Percentiles rank a stretch among this genome's conserved stretches.
Conservation (phyloP, 1,140 invertebrate species). For the Lepidotrigona ventralis region DNA sequence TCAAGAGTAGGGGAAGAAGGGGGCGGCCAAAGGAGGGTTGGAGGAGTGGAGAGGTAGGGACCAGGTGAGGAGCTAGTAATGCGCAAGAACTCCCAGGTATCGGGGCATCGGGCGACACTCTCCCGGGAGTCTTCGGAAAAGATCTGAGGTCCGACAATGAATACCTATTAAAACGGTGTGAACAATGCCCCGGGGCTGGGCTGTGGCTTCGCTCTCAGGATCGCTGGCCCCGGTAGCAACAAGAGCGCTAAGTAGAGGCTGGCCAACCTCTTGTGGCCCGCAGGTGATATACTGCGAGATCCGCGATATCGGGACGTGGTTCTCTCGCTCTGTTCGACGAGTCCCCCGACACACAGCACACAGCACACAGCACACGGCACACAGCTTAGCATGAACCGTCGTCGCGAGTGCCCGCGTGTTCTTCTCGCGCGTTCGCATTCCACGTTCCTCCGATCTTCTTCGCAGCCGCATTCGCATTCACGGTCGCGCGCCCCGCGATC, state of each 20-base stretch:
- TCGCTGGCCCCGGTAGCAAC: slow-evolving; percentile 56
- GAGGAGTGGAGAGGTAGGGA: neutral
- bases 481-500: slow-evolving; percentile 49
- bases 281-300: slow-evolving; percentile 77
- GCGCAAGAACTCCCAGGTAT: slow-evolving; percentile 56
- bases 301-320: slow-evolving; percentile 69
- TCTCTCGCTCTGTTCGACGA: slow-evolving; percentile 22
- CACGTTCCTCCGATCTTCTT: neutral
- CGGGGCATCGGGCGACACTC: slow-evolving; percentile 66
- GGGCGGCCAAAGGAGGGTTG: no score
- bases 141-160: slow-evolving; percentile 71
- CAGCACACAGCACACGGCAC: neutral
- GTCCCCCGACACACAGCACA: slow-evolving; percentile 22
- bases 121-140: slow-evolving; percentile 59
- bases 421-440: slow-evolving; percentile 15
- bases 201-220: slow-evolving; percentile 50
- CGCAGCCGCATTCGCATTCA: slow-evolving; percentile 24
- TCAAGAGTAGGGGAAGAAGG: no score
- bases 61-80: slow-evolving; percentile 22
- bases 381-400: neutral
- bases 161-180: slow-evolving; percentile 78
- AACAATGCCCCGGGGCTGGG: slow-evolving; percentile 71
- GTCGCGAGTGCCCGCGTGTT: neutral
- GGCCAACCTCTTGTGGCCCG: slow-evolving; percentile 58
- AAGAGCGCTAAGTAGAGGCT: slow-evolving; percentile 62